These are phyloP conservation scores for Embidobia sp. DNA, from an alignment of 2,888 invertebrate species.

Conservation along the genomic window DNA sequence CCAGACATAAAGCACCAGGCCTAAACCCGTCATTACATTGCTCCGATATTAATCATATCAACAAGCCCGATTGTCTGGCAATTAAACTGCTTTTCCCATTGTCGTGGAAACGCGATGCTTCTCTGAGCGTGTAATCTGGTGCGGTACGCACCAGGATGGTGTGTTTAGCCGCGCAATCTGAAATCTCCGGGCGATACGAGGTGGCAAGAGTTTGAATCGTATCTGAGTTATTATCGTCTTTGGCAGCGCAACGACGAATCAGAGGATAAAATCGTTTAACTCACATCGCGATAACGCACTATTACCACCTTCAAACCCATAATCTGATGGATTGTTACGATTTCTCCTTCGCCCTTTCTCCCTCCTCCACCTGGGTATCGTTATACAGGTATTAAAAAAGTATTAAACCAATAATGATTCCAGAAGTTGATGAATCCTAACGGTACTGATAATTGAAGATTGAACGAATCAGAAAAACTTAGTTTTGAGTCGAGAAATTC, in stretches of 20 bases:
- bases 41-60: constrained; percentile 43
- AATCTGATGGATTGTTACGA: constrained; percentile 68
- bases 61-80: constrained; percentile 18
- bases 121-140: too few species aligned
- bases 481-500: background rate
- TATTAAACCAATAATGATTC: constrained; percentile 33
- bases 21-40: constrained; percentile 46
- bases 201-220: constrained; percentile 63
- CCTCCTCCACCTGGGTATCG: background rate
- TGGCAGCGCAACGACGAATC: constrained; percentile 68
- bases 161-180: constrained; percentile 73
- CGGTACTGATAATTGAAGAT: background rate
- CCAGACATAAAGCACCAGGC: constrained; percentile 20
- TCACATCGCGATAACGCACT: constrained; percentile 70
- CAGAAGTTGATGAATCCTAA: constrained; percentile 22
- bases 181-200: constrained; percentile 69
- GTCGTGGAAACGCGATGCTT: constrained; percentile 40
- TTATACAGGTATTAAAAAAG: constrained; percentile 36
- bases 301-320: constrained; percentile 72
- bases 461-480: background rate
- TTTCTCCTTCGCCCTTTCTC: constrained; percentile 34
- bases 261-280: constrained; percentile 77
- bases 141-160: constrained; percentile 60
- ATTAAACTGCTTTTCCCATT: constrained; percentile 44
- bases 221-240: constrained; percentile 75